Base-by-base conservation (phyloP, 2,797 vertebrate species). In the Neosalanx taihuensis region DNA sequence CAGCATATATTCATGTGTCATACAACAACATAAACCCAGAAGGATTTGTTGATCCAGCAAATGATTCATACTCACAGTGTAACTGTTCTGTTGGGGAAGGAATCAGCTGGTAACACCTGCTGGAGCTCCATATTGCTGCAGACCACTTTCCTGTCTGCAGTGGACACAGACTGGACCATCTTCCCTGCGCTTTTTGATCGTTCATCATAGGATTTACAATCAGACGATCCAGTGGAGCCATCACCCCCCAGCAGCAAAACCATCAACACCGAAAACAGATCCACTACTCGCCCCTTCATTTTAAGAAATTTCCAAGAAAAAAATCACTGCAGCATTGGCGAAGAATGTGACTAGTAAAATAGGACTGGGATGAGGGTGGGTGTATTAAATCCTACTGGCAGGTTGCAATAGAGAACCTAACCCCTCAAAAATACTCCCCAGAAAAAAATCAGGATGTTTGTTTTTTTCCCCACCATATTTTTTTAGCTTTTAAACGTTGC, bases 61-160 rank as follows among this genome's bases (percentile, higher is more conserved):
- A 35, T 58, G 6, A n/a, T 33, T 66, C 33, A 71, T 95, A 98
- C 97, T 99, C 89, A 99, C 97, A 99, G 90, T 18, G 94, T 94
- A 86, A 94, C 91, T 5, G 96, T 98, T 80, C 94, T 91, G 93
- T 97, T 96, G 76, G 96, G 94, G 76, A 97, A 92, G 7, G 91
- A 83, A 64, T 93, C 92, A 15, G 94, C 87, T 13, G 94, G 92
- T 57, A 95, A 77, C 85, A 95, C 93, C 85, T 92, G 94, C 76
- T 87, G 90, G 70, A 95, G 93, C 79, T 96, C 96, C 93, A 95
- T 93, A 87, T 94, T 96, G 88, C 93, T 97, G 87, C 96, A 98
- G 46, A 97, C 94, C 85, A 96, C 94, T 75, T 93, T 97, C 80
- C 84, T 88, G 79, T 92, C 83, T 6, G 79, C 61, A 0, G 79